These are phyloP conservation scores for Drosophila formosana DNA, from an alignment of 2,888 invertebrate genomes.

Conservation along the genomic window DNA sequence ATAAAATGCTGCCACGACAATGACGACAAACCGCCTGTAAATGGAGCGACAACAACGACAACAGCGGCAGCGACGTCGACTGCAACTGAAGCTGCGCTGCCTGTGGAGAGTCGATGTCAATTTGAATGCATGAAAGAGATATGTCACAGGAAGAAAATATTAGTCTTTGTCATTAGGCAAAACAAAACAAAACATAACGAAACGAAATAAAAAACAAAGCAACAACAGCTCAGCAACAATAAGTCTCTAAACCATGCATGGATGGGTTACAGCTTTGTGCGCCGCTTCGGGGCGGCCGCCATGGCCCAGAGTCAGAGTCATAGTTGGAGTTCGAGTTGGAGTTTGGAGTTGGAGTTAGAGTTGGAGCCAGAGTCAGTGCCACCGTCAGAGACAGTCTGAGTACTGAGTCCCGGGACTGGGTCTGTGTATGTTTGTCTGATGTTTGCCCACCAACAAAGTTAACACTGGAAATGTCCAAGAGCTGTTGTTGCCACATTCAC, in stretches of 20 bases:
- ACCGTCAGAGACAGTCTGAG: slow-evolving; percentile 22
- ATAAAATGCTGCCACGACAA: slow-evolving; percentile 70
- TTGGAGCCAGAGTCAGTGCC: neutral
- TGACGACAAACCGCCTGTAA: slow-evolving; percentile 44
- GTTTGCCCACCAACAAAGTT: slow-evolving; percentile 77
- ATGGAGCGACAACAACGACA: slow-evolving; percentile 54
- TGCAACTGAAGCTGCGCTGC: slow-evolving; percentile 12
- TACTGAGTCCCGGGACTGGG: slow-evolving; percentile 2
- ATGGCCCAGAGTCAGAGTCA: slow-evolving; percentile 45
- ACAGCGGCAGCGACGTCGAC: slow-evolving; percentile 21
- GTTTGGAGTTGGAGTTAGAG: slow-evolving; percentile 5
- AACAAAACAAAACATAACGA: slow-evolving; percentile 70
- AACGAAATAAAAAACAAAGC: slow-evolving; percentile 26
- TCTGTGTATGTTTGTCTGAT: slow-evolving; percentile 59
- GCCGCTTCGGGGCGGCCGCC: slow-evolving; percentile 45
- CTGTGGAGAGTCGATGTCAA: slow-evolving; percentile 39
- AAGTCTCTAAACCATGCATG: slow-evolving; percentile 34
- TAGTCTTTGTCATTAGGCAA: slow-evolving; percentile 84
- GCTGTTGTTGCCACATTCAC: slow-evolving; percentile 74
- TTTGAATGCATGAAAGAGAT: slow-evolving; percentile 73
- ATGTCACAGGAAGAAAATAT: slow-evolving; percentile 85
- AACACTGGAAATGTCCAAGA: slow-evolving; percentile 71
- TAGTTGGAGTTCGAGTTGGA: slow-evolving; percentile 12
- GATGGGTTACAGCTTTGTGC: slow-evolving; percentile 41
- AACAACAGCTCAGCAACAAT: slow-evolving; percentile 29